A percentile compares a stretch with the other conserved stretches of the same genome.
Evolutionary conservation across 2,797 vertebrate genomes (phyloP).

Genomic region (Sebastes nivosus): DNA sequence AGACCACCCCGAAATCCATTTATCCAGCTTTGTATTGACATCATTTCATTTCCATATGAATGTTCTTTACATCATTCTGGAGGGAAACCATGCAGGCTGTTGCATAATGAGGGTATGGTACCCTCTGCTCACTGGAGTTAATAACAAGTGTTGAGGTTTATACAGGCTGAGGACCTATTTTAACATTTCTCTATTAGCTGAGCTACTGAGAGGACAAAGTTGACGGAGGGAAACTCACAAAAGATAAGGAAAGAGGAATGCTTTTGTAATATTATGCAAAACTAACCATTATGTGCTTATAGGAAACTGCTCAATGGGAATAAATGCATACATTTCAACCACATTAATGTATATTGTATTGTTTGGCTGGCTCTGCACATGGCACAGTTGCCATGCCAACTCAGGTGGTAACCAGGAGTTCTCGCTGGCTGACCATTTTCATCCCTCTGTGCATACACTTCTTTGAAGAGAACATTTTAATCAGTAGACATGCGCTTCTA

Average conservation of each 20-base stretch:
- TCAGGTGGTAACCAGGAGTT: background rate
- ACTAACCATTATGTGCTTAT: background rate
- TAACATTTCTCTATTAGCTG: background rate
- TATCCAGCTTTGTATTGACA: constrained; percentile 7
- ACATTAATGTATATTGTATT: background rate
- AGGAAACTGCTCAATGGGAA: background rate
- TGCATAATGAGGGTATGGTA: background rate
- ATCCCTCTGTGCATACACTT: background rate
- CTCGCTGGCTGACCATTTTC: background rate
- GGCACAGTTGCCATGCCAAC: constrained; percentile 25
- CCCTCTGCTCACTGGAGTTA: background rate
- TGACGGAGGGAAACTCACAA: background rate
- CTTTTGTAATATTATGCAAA: background rate
- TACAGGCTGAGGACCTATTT: background rate
- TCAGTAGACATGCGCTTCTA: background rate
- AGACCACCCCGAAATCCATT: background rate
- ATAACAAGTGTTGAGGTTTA: background rate
- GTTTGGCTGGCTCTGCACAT: background rate
- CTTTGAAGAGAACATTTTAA: background rate
- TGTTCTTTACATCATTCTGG: background rate
- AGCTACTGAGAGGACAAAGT: background rate
- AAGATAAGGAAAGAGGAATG: background rate
- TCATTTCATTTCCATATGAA: constrained; percentile 20
- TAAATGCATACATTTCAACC: background rate
- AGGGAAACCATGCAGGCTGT: background rate